phyloP scores from a whole-genome alignment of 2,888 invertebrate species.

The Caenorhabditis imperialis region DNA sequence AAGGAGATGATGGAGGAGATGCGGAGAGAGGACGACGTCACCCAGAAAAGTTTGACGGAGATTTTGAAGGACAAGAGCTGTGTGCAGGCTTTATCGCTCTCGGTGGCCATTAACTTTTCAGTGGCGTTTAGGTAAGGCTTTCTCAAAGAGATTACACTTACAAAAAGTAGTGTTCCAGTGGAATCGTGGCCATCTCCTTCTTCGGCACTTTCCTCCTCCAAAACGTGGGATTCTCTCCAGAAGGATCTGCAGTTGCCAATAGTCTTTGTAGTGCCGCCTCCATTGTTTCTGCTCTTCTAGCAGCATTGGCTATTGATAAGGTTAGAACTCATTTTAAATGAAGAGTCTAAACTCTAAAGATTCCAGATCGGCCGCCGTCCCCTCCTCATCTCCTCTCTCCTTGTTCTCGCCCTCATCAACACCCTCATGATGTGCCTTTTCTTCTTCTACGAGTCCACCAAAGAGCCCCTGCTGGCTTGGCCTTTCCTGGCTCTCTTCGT shows the following conservation, averaged over 20 bases:
- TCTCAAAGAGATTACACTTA: not conserved
- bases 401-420: slow-evolving; percentile 63
- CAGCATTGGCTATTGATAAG: slow-evolving; percentile 64
- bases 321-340: slow-evolving; percentile 35
- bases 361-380: slow-evolving; percentile 66
- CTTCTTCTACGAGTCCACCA: slow-evolving; percentile 49
- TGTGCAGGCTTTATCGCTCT: slow-evolving; percentile 48
- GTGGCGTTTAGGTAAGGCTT: slow-evolving; percentile 58
- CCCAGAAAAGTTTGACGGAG: slow-evolving; percentile 20
- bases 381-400: slow-evolving; percentile 64
- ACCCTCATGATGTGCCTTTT: slow-evolving; percentile 68
- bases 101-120: slow-evolving; percentile 64
- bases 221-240: slow-evolving; percentile 65
- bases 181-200: slow-evolving; percentile 72
- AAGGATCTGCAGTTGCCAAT: slow-evolving; percentile 67
- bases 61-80: slow-evolving; percentile 21
- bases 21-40: not conserved
- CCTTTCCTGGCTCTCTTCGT: slow-evolving; percentile 26
- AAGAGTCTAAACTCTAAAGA: not conserved
- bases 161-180: too few relatives aligned
- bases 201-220: slow-evolving; percentile 71
- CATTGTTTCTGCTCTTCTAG: slow-evolving; percentile 65
- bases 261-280: slow-evolving; percentile 65
- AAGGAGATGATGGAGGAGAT: slow-evolving; percentile 35
- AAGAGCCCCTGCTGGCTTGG: slow-evolving; percentile 38